phyloP scores from a whole-genome alignment of 1,140 invertebrate species.

The Chymomyza costata region DNA sequence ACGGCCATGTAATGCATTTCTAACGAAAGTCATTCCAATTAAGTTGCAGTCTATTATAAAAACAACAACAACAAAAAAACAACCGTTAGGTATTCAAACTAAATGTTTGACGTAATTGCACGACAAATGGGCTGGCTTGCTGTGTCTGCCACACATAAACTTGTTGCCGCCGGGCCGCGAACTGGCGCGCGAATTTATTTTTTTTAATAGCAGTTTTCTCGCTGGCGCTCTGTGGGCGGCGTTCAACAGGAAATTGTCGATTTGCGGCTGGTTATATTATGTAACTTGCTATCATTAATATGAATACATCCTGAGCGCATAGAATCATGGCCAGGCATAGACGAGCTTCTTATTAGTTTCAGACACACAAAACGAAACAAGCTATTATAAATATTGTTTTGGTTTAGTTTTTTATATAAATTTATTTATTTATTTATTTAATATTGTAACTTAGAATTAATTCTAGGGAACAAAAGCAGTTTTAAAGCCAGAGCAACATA shows the following conservation, averaged over 20 bases:
- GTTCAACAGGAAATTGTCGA: conserved; percentile 48
- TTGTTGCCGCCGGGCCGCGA: conserved; percentile 4
- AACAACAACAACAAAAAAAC: conserved; percentile 4
- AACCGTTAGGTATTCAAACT: not conserved
- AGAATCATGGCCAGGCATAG: not conserved
- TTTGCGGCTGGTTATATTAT: conserved; percentile 42
- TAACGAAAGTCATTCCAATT: conserved; percentile 15
- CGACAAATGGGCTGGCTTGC: not conserved
- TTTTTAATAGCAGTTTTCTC: not conserved
- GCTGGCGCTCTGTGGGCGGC: conserved; percentile 24
- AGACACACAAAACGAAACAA: too few species aligned
- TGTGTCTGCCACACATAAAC: conserved; percentile 1
- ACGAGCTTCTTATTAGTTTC: too few species aligned
- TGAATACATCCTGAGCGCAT: conserved; percentile 28
- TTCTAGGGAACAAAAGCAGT: too few species aligned
- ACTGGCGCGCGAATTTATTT: too few species aligned
- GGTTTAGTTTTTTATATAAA: too few species aligned
- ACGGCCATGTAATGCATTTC: conserved; percentile 10
- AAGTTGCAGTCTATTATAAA: conserved; percentile 3
- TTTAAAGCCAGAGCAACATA: too few species aligned
- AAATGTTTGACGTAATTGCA: too few species aligned
- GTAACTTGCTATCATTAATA: conserved; percentile 27
- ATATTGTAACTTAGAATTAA: too few species aligned
- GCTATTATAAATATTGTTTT: too few species aligned
- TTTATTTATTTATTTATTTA: too few species aligned